These are phyloP conservation scores for Aphrophora alni DNA, from an alignment of 2,888 invertebrate genomes.

Conservation along the genomic window DNA sequence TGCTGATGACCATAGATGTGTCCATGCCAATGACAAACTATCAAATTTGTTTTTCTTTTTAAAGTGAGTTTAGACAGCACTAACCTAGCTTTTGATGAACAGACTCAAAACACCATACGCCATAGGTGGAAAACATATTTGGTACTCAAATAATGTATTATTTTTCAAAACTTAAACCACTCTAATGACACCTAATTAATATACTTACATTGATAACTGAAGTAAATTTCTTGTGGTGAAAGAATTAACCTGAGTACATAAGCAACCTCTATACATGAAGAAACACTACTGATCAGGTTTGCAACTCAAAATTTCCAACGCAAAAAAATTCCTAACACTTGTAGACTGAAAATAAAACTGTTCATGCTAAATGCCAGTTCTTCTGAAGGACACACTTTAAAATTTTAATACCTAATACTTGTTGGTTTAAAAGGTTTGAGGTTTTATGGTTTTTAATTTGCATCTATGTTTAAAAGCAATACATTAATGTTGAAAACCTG, in stretches of 20 bases:
- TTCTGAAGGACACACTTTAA: neutral
- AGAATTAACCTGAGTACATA: neutral
- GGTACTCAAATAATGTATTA: neutral
- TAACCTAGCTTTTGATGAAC: neutral
- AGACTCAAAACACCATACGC: neutral
- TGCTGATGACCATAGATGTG: neutral
- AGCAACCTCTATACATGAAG: neutral
- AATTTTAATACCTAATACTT: too few relatives aligned
- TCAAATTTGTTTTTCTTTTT: neutral
- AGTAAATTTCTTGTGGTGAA: neutral
- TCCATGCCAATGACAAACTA: constrained; percentile 6
- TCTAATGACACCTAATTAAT: neutral
- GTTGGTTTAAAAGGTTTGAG: too few relatives aligned
- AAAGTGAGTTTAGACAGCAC: neutral
- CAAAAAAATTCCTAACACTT: neutral
- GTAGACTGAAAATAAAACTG: neutral
- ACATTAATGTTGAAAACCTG: neutral
- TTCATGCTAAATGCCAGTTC: neutral
- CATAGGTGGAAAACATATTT: neutral
- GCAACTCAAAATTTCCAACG: neutral
- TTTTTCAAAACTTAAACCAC: neutral
- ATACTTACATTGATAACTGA: neutral
- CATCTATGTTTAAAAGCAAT: neutral
- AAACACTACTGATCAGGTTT: neutral
- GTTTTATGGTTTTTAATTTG: too few relatives aligned